These are phyloP conservation scores for Operophtera brumata DNA, from an alignment of 2,888 invertebrate species.

Conservation along the genomic window DNA sequence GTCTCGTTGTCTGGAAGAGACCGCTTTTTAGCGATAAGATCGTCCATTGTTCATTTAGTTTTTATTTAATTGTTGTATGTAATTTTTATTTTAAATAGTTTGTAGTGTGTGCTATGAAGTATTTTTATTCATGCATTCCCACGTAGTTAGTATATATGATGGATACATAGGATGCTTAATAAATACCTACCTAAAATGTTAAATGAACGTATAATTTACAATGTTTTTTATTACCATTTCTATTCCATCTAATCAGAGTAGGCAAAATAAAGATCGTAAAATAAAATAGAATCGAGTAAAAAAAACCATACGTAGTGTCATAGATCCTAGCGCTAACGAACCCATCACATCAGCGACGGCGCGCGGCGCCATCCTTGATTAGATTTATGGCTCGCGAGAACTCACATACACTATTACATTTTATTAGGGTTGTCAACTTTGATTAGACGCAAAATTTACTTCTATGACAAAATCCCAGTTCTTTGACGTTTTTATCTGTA, in stretches of 20 bases:
- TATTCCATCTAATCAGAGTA: not conserved
- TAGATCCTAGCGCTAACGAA: conserved; percentile 24
- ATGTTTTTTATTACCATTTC: too few relatives aligned
- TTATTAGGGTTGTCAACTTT: conserved; percentile 44
- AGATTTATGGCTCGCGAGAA: conserved; percentile 51
- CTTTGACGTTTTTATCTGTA: too few relatives aligned
- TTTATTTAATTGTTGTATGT: too few relatives aligned
- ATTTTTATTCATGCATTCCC: too few relatives aligned
- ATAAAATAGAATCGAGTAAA: not conserved
- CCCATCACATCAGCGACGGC: conserved; percentile 37
- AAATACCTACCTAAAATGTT: too few relatives aligned
- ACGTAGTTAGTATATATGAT: too few relatives aligned
- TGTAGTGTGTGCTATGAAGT: too few relatives aligned
- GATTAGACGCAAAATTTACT: not conserved
- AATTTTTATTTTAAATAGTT: too few relatives aligned
- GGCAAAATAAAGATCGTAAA: not conserved
- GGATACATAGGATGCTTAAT: not conserved
- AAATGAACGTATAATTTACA: too few relatives aligned
- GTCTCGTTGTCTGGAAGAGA: too few relatives aligned
- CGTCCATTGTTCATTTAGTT: too few relatives aligned
- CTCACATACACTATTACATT: conserved; percentile 42
- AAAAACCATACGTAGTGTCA: conserved; percentile 2
- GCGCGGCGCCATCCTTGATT: conserved; percentile 52
- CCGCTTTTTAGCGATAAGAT: too few relatives aligned
- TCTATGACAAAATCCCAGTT: not conserved